Conservation (phyloP, 2,113 vertebrate species). For the Cephalopterus ornatus region DNA sequence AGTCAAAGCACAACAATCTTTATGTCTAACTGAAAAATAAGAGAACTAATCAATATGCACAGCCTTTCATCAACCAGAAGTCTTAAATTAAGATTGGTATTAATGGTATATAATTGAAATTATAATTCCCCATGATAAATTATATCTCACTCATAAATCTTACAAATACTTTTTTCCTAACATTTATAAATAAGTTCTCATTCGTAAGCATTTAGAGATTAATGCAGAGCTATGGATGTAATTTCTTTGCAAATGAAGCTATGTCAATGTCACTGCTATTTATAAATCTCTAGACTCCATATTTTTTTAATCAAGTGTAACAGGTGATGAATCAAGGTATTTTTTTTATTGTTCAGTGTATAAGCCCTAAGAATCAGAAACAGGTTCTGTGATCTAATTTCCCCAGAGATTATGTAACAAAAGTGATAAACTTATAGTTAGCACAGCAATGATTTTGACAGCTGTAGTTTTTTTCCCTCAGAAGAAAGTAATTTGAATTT, state of each 20-base stretch:
- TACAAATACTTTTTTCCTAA: background rate
- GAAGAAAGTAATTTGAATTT: constrained; percentile 47
- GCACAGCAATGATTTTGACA: background rate
- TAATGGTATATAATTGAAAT: constrained; percentile 32
- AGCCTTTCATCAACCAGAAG: background rate
- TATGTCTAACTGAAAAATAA: background rate
- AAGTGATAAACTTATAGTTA: constrained; percentile 14
- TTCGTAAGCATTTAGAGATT: constrained; percentile 19
- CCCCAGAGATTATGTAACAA: background rate
- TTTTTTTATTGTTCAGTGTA: background rate
- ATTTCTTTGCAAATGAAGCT: constrained; percentile 38
- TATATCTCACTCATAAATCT: background rate
- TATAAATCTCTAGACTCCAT: background rate
- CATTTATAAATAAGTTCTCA: constrained; percentile 14
- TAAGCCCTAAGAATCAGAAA: background rate
- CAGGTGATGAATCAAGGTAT: background rate
- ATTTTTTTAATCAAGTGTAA: constrained; percentile 14
- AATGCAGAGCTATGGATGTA: background rate
- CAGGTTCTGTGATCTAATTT: background rate
- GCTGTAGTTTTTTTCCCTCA: background rate
- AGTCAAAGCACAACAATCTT: background rate
- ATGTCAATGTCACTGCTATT: background rate
- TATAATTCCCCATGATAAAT: background rate
- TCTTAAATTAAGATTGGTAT: constrained; percentile 10
- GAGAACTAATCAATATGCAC: background rate